phyloP scores from a whole-genome alignment of 2,797 vertebrate genomes.

The Labroides dimidiatus region DNA sequence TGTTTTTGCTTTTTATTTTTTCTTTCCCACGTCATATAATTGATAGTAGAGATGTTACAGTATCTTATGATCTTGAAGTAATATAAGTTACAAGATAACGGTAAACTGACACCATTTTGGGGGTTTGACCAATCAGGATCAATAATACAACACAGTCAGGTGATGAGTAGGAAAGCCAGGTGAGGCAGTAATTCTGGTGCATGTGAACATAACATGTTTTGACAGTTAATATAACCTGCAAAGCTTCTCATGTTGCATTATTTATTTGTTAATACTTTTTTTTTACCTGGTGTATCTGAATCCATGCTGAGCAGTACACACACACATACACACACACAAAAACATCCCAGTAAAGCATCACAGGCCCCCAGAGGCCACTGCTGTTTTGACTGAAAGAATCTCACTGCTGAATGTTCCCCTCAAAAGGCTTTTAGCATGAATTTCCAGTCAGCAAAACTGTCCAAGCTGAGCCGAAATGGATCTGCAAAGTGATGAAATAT shows the following conservation, averaged over 20 bases:
- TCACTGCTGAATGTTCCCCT: conserved; percentile 46
- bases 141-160: too few relatives aligned
- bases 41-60: too few relatives aligned
- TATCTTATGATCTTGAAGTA: too few relatives aligned
- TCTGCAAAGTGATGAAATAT: conserved; percentile 69
- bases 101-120: too few relatives aligned
- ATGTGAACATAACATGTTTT: conserved; percentile 39
- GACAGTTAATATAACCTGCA: conserved; percentile 41
- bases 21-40: too few relatives aligned
- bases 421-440: conserved; percentile 33
- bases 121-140: too few relatives aligned
- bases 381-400: conserved; percentile 63
- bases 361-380: conserved; percentile 31
- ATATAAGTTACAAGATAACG: too few relatives aligned
- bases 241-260: conserved; percentile 53
- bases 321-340: conserved; percentile 31
- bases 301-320: conserved; percentile 9
- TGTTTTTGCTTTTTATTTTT: too few relatives aligned
- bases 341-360: conserved; percentile 54
- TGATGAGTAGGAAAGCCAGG: too few relatives aligned
- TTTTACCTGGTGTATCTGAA: conserved; percentile 14
- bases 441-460: conserved; percentile 60
- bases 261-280: conserved; percentile 48
- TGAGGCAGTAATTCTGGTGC: not conserved
- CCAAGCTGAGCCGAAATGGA: conserved; percentile 49